Evolutionary conservation across 1,140 invertebrate species (phyloP).

Genomic region (Arctopsyche grandis): DNA sequence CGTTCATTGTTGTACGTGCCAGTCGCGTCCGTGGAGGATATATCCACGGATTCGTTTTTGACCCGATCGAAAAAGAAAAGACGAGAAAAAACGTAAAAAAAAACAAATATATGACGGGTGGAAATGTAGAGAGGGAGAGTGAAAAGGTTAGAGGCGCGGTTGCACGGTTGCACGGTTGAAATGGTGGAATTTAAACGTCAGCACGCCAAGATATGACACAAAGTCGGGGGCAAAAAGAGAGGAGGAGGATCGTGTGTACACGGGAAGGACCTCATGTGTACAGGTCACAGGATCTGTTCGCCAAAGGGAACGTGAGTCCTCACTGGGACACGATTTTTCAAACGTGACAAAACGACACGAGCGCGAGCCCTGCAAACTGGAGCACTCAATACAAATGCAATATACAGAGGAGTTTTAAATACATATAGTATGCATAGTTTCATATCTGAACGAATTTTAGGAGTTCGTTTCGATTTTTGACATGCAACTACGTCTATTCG

Average conservation of each 20-base stretch:
- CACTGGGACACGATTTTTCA: neutral
- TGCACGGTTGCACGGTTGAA: neutral
- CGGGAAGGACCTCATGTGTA: neutral
- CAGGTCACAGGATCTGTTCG: neutral
- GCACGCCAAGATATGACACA: neutral
- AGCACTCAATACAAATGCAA: too few relatives aligned
- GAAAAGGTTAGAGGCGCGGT: too few relatives aligned
- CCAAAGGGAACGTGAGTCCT: neutral
- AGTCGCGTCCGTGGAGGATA: neutral
- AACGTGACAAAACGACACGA: neutral
- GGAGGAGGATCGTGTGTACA: neutral
- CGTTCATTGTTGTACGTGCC: constrained; percentile 12
- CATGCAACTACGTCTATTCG: too few relatives aligned
- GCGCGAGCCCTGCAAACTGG: too few relatives aligned
- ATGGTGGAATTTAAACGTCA: neutral
- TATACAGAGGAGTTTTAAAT: too few relatives aligned
- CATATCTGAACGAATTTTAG: too few relatives aligned
- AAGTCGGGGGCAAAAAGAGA: neutral
- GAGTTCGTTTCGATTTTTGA: too few relatives aligned
- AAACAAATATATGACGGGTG: too few relatives aligned
- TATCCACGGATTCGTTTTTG: constrained; percentile 3
- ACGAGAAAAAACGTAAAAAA: too few relatives aligned
- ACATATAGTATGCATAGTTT: too few relatives aligned
- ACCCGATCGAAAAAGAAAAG: too few relatives aligned
- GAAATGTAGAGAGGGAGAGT: too few relatives aligned